Percentiles rank a stretch among this genome's conserved stretches.
These are phyloP conservation scores for Drosophila picticornis DNA, from an alignment of 2,888 invertebrate species.

Conservation along the genomic window DNA sequence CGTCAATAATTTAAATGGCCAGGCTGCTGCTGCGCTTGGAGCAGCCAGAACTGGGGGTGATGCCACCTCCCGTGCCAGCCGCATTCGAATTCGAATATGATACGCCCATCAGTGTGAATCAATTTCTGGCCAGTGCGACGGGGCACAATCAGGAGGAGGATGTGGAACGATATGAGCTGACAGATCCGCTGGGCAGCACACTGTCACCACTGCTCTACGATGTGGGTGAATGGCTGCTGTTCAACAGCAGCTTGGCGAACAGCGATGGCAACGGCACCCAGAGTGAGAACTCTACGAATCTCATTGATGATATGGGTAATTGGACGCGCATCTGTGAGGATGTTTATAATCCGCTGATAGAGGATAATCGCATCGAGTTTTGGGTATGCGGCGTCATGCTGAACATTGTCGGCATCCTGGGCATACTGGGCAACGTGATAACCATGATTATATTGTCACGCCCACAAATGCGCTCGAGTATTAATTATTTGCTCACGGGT, in stretches of 20 bases:
- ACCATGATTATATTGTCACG: constrained; percentile 95
- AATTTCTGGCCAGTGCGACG: constrained; percentile 75
- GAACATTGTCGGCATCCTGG: constrained; percentile 92
- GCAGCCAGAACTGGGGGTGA: constrained; percentile 44
- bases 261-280: neutral
- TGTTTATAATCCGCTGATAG: constrained; percentile 75
- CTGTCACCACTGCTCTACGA: constrained; percentile 31
- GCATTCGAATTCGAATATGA: constrained; percentile 64
- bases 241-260: constrained; percentile 21
- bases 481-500: constrained; percentile 97
- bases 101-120: constrained; percentile 64
- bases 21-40: constrained; percentile 45
- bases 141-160: constrained; percentile 44
- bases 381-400: constrained; percentile 93
- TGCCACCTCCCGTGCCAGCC: constrained; percentile 52
- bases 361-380: constrained; percentile 89
- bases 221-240: constrained; percentile 12
- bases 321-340: constrained; percentile 71
- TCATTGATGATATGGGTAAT: constrained; percentile 49
- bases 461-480: constrained; percentile 98
- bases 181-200: constrained; percentile 44
- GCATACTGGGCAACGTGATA: constrained; percentile 95
- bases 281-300: constrained; percentile 34
- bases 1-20: constrained; percentile 23
- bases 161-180: constrained; percentile 56